These are phyloP conservation scores for Furcula furcula DNA, from an alignment of 2,888 invertebrate species.

Conservation along the genomic window DNA sequence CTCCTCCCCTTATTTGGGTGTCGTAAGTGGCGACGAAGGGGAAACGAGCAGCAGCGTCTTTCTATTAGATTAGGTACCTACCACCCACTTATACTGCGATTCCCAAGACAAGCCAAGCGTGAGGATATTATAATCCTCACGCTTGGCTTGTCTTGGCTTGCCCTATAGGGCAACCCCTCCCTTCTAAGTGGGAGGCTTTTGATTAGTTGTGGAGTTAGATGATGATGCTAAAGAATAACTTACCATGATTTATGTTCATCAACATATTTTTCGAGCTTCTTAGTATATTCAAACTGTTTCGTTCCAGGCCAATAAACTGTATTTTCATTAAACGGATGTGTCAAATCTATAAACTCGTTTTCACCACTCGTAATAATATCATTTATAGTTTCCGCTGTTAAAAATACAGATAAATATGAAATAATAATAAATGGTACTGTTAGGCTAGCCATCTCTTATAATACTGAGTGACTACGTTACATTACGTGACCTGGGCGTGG, in stretches of 20 bases:
- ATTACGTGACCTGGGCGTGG: too few species aligned
- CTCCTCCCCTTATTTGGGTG: too few species aligned
- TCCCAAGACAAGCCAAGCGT: too few species aligned
- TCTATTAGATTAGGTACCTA: too few species aligned
- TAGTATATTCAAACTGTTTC: slow-evolving; percentile 45
- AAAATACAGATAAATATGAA: slow-evolving; percentile 9
- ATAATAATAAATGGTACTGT: slow-evolving; percentile 19
- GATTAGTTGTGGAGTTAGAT: too few species aligned
- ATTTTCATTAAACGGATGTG: slow-evolving; percentile 47
- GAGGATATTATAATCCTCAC: too few species aligned
- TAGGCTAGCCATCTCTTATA: slow-evolving; percentile 29
- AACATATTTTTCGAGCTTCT: slow-evolving; percentile 28
- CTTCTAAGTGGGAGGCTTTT: too few species aligned
- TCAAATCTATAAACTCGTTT: slow-evolving; percentile 57
- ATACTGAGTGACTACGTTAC: slow-evolving; percentile 11
- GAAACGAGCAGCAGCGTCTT: too few species aligned
- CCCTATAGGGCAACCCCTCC: too few species aligned
- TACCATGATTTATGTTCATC: slow-evolving; percentile 43
- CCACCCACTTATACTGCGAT: too few species aligned
- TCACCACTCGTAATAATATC: slow-evolving; percentile 44
- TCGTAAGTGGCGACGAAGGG: too few species aligned
- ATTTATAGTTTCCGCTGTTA: slow-evolving; percentile 32
- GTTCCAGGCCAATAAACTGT: slow-evolving; percentile 51
- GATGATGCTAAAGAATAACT: slow-evolving; percentile 17
- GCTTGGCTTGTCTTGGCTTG: too few species aligned